phyloP scores from a whole-genome alignment of 1,140 invertebrate genomes.

The Stegodyphus dumicola region DNA sequence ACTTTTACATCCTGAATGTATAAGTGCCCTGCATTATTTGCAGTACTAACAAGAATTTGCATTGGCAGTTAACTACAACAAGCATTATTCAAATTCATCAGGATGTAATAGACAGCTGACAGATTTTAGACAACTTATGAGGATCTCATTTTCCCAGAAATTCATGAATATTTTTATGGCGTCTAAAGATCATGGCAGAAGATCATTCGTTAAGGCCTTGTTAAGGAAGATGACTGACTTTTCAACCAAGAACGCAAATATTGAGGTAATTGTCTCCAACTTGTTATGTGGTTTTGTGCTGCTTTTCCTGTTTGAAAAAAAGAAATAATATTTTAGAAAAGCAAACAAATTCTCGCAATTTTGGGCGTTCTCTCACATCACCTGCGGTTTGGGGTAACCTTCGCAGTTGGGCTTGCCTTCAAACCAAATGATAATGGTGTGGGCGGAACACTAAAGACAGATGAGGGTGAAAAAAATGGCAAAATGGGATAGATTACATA shows the following conservation, averaged over 20 bases:
- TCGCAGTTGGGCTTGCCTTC: conserved; percentile 4
- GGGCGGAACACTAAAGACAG: conserved; percentile 15
- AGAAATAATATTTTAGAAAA: neutral
- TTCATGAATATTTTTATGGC: too few relatives aligned
- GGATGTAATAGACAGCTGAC: too few relatives aligned
- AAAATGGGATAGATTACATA: neutral
- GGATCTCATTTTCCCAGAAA: too few relatives aligned
- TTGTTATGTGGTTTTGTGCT: neutral
- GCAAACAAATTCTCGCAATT: neutral
- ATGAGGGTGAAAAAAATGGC: neutral
- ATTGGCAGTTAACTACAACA: too few relatives aligned
- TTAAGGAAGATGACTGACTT: neutral
- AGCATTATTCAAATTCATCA: too few relatives aligned
- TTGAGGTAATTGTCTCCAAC: neutral
- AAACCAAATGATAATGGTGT: conserved; percentile 5
- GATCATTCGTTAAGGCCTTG: neutral
- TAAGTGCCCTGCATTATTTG: too few relatives aligned
- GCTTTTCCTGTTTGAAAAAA: neutral
- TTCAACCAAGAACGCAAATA: neutral
- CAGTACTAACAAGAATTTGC: too few relatives aligned
- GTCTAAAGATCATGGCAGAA: neutral
- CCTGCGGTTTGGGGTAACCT: conserved; percentile 28
- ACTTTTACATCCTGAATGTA: too few relatives aligned
- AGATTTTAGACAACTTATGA: too few relatives aligned
- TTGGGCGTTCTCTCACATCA: conserved; percentile 30